phyloP scores from a whole-genome alignment of 2,888 invertebrate genomes.

The Doris montereyensis region DNA sequence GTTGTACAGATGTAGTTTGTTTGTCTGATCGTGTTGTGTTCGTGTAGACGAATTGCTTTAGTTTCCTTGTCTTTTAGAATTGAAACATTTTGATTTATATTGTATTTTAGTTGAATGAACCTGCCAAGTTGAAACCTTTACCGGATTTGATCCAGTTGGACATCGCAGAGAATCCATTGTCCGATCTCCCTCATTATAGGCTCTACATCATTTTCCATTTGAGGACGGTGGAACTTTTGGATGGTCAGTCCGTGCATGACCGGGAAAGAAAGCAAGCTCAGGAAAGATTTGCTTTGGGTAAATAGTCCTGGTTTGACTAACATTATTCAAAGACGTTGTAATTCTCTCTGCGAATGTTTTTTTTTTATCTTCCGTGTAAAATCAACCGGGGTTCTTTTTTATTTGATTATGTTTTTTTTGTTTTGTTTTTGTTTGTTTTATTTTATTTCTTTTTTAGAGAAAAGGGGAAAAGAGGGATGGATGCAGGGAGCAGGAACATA shows the following conservation, averaged over 20 bases:
- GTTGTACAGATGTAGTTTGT: neutral
- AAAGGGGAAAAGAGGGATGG: too few species aligned
- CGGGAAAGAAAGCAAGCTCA: slow-evolving; percentile 63
- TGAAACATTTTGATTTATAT: neutral
- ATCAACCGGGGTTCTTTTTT: too few species aligned
- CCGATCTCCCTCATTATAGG: slow-evolving; percentile 65
- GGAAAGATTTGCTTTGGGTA: slow-evolving; percentile 70
- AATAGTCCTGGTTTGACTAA: too few species aligned
- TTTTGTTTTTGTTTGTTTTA: too few species aligned
- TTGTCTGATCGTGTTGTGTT: neutral
- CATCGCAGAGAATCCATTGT: slow-evolving; percentile 67
- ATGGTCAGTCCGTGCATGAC: slow-evolving; percentile 60
- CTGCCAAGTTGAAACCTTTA: slow-evolving; percentile 68
- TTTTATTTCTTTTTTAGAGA: too few species aligned
- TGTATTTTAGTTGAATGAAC: slow-evolving; percentile 62
- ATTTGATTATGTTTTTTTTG: too few species aligned
- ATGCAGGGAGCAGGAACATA: too few species aligned
- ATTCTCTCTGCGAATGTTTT: too few species aligned
- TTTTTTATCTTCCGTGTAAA: too few species aligned
- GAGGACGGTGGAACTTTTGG: slow-evolving; percentile 65
- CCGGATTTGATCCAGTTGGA: slow-evolving; percentile 67
- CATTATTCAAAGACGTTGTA: too few species aligned
- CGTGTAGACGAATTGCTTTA: neutral
- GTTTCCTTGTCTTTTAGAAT: too few species aligned
- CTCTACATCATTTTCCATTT: slow-evolving; percentile 68